A percentile compares a stretch with the other conserved stretches of the same genome.
These are phyloP conservation scores for Sturnira hondurensis DNA, from an alignment of 2,113 vertebrate genomes.

Conservation along the genomic window DNA sequence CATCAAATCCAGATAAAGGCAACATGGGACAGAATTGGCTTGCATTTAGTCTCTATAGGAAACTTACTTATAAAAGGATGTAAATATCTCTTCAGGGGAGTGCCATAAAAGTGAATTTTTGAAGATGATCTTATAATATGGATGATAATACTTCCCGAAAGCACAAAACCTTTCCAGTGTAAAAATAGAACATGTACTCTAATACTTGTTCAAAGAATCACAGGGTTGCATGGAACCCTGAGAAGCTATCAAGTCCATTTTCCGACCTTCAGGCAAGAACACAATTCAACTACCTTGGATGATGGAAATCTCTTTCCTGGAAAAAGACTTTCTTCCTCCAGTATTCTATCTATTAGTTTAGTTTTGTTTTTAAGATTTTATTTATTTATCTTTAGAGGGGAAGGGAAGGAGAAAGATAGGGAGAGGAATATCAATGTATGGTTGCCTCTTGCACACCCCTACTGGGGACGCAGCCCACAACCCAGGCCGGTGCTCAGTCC, in stretches of 20 bases:
- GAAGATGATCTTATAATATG: slow-evolving; percentile 38
- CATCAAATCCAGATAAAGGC: slow-evolving; percentile 41
- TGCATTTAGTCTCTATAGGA: slow-evolving; percentile 44
- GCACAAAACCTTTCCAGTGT: slow-evolving; percentile 29
- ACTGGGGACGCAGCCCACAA: too few relatives aligned
- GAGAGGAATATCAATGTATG: too few relatives aligned
- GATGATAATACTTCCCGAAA: slow-evolving; percentile 42
- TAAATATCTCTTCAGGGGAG: slow-evolving; percentile 53
- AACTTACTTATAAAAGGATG: slow-evolving; percentile 36
- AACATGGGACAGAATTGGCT: not conserved
- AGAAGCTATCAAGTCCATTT: slow-evolving; percentile 13
- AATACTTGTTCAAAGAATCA: slow-evolving; percentile 51
- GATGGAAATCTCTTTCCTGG: not conserved
- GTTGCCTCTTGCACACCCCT: too few relatives aligned
- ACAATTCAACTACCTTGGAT: not conserved
- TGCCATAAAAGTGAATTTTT: slow-evolving; percentile 48
- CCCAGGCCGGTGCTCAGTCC: too few relatives aligned
- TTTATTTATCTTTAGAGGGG: too few relatives aligned
- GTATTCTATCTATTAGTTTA: not conserved
- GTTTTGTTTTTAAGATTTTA: too few relatives aligned
- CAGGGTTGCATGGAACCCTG: not conserved
- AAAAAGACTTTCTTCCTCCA: not conserved
- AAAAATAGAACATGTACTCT: slow-evolving; percentile 44
- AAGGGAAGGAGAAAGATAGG: too few relatives aligned
- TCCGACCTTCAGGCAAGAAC: slow-evolving; percentile 16